phyloP scores from a whole-genome alignment of 35 echinoderm and acorn worm species.

The Ptychodera flava region DNA sequence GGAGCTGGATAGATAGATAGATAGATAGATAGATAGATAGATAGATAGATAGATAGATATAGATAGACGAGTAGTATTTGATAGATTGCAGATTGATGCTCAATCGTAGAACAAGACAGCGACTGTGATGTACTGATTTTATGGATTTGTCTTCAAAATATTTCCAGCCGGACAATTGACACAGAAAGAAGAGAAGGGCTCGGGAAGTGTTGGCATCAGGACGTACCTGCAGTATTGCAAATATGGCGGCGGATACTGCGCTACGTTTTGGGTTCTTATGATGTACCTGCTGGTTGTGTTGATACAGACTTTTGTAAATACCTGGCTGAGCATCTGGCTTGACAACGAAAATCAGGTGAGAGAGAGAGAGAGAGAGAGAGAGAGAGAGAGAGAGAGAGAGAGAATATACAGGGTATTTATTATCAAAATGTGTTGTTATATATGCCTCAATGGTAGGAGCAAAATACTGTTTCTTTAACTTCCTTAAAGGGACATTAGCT shows the following conservation, averaged over 20 bases:
- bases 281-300: conserved; percentile 13
- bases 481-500: too few species aligned
- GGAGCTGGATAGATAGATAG: too few species aligned
- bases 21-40: too few species aligned
- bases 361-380: not conserved
- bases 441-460: conserved; percentile 3
- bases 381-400: not conserved
- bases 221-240: conserved; percentile 4
- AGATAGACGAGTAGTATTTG: too few species aligned
- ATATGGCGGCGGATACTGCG: not conserved
- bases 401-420: not conserved
- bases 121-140: too few species aligned
- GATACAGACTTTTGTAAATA: conserved; percentile 16
- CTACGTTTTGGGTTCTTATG: not conserved
- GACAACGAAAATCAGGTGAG: conserved; percentile 15
- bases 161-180: conserved; percentile 52
- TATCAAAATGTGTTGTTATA: not conserved
- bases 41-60: too few species aligned
- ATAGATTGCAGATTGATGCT: too few species aligned
- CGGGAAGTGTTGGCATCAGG: not conserved
- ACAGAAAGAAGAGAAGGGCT: conserved; percentile 10
- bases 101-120: too few species aligned
- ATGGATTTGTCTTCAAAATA: too few species aligned
- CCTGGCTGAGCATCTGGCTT: conserved; percentile 38
- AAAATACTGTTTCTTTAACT: too few species aligned